phyloP scores from a whole-genome alignment of 2,797 vertebrate genomes.

The Centroberyx gerrardi region DNA sequence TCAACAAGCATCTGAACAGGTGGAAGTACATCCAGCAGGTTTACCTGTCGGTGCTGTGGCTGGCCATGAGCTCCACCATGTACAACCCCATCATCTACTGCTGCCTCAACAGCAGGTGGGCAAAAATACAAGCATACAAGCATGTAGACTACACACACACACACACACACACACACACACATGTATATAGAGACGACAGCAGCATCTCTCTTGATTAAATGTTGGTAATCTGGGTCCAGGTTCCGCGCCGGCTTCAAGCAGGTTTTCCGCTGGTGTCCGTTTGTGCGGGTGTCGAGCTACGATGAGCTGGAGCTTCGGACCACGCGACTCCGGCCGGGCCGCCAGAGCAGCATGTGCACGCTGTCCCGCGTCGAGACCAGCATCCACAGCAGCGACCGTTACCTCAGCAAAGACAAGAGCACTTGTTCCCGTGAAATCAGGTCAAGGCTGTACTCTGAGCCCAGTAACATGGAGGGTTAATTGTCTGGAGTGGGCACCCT shows the following conservation, averaged over 20 bases:
- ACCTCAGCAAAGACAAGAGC: conserved; percentile 80
- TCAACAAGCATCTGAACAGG: conserved; percentile 87
- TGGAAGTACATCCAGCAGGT: conserved; percentile 98
- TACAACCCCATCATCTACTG: conserved; percentile 99
- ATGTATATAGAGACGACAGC: not conserved
- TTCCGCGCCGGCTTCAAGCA: conserved; percentile 95
- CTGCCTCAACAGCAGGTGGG: conserved; percentile 97
- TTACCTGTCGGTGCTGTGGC: conserved; percentile 95
- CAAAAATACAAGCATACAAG: not conserved
- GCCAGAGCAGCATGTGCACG: conserved; percentile 92
- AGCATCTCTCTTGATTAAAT: not conserved
- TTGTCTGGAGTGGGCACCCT: not conserved
- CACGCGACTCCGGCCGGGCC: conserved; percentile 87
- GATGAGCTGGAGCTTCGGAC: conserved; percentile 92
- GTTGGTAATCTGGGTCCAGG: conserved; percentile 68
- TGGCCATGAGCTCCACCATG: conserved; percentile 99
- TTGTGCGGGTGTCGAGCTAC: conserved; percentile 89
- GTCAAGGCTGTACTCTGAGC: conserved; percentile 49
- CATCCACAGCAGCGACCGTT: conserved; percentile 78
- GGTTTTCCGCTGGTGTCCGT: conserved; percentile 95
- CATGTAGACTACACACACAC: too few relatives aligned
- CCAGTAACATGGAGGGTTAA: conserved; percentile 37
- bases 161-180: too few relatives aligned
- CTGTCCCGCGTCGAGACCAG: conserved; percentile 92
- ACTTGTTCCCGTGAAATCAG: conserved; percentile 67